phyloP scores from a whole-genome alignment of 2,888 invertebrate genomes.

The Subacronicta megacephala region DNA sequence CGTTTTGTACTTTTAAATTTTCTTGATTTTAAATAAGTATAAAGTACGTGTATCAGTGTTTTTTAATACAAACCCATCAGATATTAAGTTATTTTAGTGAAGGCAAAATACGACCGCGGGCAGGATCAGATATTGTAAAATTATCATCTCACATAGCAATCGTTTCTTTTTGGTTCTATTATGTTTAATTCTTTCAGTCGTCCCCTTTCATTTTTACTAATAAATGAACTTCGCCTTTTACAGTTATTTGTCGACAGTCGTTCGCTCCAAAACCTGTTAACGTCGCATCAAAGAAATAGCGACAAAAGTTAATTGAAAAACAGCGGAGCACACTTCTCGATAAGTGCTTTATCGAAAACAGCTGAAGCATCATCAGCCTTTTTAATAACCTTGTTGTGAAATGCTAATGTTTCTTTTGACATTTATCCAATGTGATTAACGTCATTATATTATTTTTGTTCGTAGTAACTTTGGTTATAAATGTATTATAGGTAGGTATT shows the following conservation, averaged over 20 bases:
- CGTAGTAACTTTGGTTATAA: too few species aligned
- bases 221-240: constrained; percentile 6
- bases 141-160: not conserved
- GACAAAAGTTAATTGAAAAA: constrained; percentile 35
- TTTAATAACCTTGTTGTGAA: constrained; percentile 10
- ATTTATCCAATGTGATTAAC: constrained; percentile 4
- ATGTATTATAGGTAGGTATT: too few species aligned
- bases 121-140: not conserved
- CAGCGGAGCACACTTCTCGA: constrained; percentile 43
- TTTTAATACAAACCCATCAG: too few species aligned
- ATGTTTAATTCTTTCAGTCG: constrained; percentile 3
- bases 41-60: too few species aligned
- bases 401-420: constrained; percentile 1
- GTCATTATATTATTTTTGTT: not conserved
- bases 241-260: not conserved
- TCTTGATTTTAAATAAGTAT: too few species aligned
- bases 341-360: constrained; percentile 56
- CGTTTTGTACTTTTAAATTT: too few species aligned
- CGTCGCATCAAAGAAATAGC: constrained; percentile 13
- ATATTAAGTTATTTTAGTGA: too few species aligned
- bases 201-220: not conserved
- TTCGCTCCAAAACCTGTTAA: constrained; percentile 16
- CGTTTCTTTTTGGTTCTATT: not conserved
- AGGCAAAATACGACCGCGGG: too few species aligned
- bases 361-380: constrained; percentile 49